phyloP scores from a whole-genome alignment of 2,113 vertebrate species.

The Odocoileus virginianus region DNA sequence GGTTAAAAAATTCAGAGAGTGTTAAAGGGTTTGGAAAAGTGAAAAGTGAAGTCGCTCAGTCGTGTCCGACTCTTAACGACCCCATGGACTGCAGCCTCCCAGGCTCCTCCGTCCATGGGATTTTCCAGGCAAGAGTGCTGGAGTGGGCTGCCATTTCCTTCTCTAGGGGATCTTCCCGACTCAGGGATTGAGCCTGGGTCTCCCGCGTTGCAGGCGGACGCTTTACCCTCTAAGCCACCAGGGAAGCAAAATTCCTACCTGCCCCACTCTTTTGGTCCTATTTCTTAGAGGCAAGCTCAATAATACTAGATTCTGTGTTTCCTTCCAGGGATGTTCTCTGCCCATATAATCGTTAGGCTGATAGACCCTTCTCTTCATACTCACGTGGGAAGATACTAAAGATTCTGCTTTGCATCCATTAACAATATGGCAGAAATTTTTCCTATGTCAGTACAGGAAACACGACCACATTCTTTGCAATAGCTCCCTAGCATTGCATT shows the following conservation, averaged over 20 bases:
- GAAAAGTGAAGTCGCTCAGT: too few relatives aligned
- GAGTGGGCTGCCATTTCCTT: too few relatives aligned
- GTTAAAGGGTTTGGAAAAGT: neutral
- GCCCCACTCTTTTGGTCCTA: neutral
- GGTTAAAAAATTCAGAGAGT: neutral
- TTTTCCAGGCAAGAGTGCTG: too few relatives aligned
- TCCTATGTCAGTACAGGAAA: accelerated
- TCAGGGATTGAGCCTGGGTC: too few relatives aligned
- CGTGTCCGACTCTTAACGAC: too few relatives aligned
- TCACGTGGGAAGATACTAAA: neutral
- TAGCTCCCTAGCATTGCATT: neutral
- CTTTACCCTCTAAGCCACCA: too few relatives aligned
- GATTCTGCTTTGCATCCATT: neutral
- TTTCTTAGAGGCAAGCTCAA: neutral
- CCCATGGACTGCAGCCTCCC: too few relatives aligned
- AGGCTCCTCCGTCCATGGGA: too few relatives aligned
- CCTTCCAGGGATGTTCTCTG: conserved; percentile 19
- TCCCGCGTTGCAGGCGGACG: too few relatives aligned
- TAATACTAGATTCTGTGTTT: neutral
- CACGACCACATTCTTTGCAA: neutral
- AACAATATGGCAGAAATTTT: neutral
- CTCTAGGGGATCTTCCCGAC: too few relatives aligned
- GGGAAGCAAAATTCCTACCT: neutral
- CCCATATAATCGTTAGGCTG: neutral
- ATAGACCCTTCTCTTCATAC: neutral